Conservation (phyloP, 2,888 invertebrate genomes). For the Plagiodera versicolora region DNA sequence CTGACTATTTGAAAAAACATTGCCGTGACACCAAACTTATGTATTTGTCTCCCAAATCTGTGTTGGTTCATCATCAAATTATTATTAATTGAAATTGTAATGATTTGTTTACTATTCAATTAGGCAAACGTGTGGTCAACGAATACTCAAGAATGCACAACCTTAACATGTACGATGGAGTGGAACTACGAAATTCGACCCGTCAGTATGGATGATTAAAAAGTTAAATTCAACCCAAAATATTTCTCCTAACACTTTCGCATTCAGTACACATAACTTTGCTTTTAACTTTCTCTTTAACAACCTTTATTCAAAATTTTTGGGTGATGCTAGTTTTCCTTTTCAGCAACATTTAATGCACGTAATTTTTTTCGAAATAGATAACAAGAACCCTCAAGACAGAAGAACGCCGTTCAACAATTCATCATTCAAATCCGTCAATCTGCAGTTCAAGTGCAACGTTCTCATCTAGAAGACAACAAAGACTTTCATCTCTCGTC, state of each 20-base stretch:
- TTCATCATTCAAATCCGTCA: slow-evolving; percentile 52
- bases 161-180: slow-evolving; percentile 75
- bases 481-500: background rate
- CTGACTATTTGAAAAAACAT: too few relatives aligned
- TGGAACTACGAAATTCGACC: slow-evolving; percentile 72
- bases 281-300: slow-evolving; percentile 9
- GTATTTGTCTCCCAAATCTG: too few relatives aligned
- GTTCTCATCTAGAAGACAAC: slow-evolving; percentile 39
- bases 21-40: too few relatives aligned
- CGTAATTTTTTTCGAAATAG: slow-evolving; percentile 38
- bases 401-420: slow-evolving; percentile 49
- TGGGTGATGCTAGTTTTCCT: slow-evolving; percentile 9
- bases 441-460: slow-evolving; percentile 52
- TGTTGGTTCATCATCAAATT: background rate
- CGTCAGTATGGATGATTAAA: slow-evolving; percentile 81
- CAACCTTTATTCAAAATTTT: background rate
- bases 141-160: slow-evolving; percentile 76
- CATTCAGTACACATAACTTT: slow-evolving; percentile 13
- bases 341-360: slow-evolving; percentile 20
- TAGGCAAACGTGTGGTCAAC: slow-evolving; percentile 73
- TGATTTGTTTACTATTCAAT: slow-evolving; percentile 14
- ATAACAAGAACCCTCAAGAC: slow-evolving; percentile 50
- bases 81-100: background rate
- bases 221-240: slow-evolving; percentile 43
- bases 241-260: slow-evolving; percentile 8